phyloP scores from a whole-genome alignment of 2,113 vertebrate genomes.

The Suricata suricatta region DNA sequence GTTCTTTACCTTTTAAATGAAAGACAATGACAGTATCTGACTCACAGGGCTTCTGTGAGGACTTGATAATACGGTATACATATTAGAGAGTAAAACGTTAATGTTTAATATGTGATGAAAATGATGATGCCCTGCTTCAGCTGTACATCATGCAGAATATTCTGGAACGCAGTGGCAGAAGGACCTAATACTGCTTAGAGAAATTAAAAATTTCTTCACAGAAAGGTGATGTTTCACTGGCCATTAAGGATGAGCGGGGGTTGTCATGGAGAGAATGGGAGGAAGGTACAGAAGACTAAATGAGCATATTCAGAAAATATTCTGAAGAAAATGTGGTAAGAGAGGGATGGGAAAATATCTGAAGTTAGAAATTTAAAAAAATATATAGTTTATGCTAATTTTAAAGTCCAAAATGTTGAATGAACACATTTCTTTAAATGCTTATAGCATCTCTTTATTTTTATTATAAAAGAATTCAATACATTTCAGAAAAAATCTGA shows the following conservation, averaged over 20 bases:
- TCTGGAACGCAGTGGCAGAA: not conserved
- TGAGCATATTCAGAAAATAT: not conserved
- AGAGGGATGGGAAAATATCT: not conserved
- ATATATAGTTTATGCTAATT: not conserved
- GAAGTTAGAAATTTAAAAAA: not conserved
- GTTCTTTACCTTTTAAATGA: not conserved
- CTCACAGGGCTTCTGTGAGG: not conserved
- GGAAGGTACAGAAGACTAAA: not conserved
- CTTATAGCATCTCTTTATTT: not conserved
- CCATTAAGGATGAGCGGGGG: not conserved
- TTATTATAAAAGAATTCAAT: not conserved
- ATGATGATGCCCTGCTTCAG: not conserved
- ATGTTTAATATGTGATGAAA: not conserved
- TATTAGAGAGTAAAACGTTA: not conserved
- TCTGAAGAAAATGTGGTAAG: not conserved
- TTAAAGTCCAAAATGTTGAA: conserved; percentile 18
- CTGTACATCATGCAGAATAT: not conserved
- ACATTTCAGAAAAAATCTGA: not conserved
- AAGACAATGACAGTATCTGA: not conserved
- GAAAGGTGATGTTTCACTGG: not conserved
- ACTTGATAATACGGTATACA: not conserved
- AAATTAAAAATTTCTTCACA: conserved; percentile 22
- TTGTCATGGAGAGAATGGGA: not conserved
- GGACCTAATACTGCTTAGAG: not conserved
- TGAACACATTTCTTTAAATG: not conserved